Percentiles rank a stretch among this genome's conserved stretches.
Evolutionary conservation across 30 jellyfish, hydroid and myxozoan species (phyloP).

Genomic region (Turritopsis rubra): DNA sequence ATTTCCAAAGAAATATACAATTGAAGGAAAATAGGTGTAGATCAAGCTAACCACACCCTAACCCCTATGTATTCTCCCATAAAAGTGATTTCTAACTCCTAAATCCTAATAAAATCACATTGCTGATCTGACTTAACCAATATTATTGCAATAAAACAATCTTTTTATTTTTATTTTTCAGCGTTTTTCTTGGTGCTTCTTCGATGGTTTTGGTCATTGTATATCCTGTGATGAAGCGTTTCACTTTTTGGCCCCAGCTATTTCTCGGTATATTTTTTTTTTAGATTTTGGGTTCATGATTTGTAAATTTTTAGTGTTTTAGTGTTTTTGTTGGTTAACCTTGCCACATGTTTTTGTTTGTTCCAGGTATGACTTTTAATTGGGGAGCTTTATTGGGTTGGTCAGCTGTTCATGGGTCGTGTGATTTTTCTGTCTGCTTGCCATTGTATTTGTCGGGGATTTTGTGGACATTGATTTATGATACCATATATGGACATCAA

Average conservation of each 20-base stretch:
- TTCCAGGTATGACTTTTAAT: slow-evolving; percentile 74
- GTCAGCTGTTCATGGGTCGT: slow-evolving; percentile 79
- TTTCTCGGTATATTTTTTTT: slow-evolving; percentile 52
- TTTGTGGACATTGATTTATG: slow-evolving; percentile 78
- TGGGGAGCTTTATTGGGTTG: slow-evolving; percentile 97
- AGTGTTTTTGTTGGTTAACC: not conserved
- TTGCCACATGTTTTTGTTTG: not conserved
- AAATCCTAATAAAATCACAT: too few relatives aligned
- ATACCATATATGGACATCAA: slow-evolving; percentile 92
- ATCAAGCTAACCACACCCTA: too few relatives aligned
- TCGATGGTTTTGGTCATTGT: slow-evolving; percentile 83
- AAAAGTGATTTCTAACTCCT: too few relatives aligned
- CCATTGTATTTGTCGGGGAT: slow-evolving; percentile 79
- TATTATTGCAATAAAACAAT: too few relatives aligned
- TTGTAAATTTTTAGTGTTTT: not conserved
- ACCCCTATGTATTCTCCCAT: too few relatives aligned
- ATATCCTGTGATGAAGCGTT: slow-evolving; percentile 85
- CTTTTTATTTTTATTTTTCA: too few relatives aligned
- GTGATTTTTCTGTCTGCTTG: slow-evolving; percentile 72
- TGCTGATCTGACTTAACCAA: too few relatives aligned
- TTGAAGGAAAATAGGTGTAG: too few relatives aligned
- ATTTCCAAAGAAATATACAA: too few relatives aligned
- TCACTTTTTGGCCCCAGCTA: slow-evolving; percentile 93
- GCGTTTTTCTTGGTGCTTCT: slow-evolving; percentile 83
- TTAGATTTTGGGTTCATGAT: not conserved